A percentile compares a stretch with the other conserved stretches of the same genome.
Conservation (phyloP, 2,113 vertebrate species). For the Entomyzon cyanotis region DNA sequence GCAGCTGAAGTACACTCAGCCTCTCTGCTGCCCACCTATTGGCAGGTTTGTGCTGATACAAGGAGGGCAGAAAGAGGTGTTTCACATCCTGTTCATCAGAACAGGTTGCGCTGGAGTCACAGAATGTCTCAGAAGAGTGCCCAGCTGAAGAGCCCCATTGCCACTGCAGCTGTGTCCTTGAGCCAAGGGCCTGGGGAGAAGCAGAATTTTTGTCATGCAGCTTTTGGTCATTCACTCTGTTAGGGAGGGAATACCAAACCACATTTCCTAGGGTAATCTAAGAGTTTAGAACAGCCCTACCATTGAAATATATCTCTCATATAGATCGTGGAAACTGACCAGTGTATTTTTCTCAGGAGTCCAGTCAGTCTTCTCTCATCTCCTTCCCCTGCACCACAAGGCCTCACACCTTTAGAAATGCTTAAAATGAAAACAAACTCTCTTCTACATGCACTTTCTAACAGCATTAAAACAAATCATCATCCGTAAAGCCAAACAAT, state of each 20-base stretch:
- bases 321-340: neutral
- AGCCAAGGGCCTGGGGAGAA: neutral
- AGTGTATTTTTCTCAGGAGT: neutral
- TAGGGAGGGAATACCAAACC: neutral
- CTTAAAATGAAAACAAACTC: constrained; percentile 13
- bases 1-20: neutral
- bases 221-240: neutral
- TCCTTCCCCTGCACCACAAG: neutral
- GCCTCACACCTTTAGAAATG: neutral
- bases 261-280: neutral
- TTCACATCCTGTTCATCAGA: neutral
- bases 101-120: neutral
- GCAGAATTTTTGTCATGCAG: neutral
- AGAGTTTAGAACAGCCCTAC: neutral
- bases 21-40: neutral
- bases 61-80: neutral
- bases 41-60: neutral
- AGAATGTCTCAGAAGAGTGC: neutral
- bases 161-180: neutral
- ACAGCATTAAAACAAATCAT: constrained; percentile 38
- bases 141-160: neutral
- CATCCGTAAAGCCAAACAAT: neutral
- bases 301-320: neutral
- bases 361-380: neutral
- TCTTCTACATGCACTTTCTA: neutral